A percentile compares a stretch with the other conserved stretches of the same genome.
Conservation (phyloP, 2,888 invertebrate genomes). For the Oligia fasciuncula region DNA sequence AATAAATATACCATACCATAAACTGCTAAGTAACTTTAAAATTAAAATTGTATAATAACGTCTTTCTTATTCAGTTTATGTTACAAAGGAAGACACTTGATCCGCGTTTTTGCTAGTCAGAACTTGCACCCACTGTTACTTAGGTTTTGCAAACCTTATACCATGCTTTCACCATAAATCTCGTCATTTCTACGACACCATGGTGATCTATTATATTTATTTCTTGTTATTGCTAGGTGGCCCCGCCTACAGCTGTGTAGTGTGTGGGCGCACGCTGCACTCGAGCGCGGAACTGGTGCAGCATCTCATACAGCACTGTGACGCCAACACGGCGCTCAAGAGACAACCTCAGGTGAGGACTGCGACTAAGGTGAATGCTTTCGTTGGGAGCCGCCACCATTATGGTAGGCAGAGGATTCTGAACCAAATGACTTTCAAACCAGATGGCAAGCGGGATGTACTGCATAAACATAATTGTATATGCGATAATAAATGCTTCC, state of each 20-base stretch:
- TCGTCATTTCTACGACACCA: neutral
- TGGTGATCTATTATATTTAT: neutral
- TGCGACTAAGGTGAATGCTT: slow-evolving; percentile 28
- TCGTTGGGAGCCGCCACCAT: neutral
- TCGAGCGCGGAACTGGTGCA: slow-evolving; percentile 94
- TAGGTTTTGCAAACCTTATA: no score
- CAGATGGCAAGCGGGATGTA: neutral
- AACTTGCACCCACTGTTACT: neutral
- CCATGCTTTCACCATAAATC: neutral
- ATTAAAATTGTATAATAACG: neutral
- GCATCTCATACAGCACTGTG: slow-evolving; percentile 96
- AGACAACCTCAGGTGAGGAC: slow-evolving; percentile 92
- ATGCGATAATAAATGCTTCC: slow-evolving; percentile 32
- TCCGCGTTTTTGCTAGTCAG: neutral
- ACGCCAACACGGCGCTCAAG: slow-evolving; percentile 95
- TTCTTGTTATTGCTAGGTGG: slow-evolving; percentile 76
- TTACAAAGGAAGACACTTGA: neutral
- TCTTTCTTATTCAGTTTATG: neutral
- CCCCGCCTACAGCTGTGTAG: slow-evolving; percentile 93
- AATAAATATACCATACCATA: neutral
- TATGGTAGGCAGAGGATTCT: neutral
- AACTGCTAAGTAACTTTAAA: neutral
- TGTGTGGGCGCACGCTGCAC: slow-evolving; percentile 92
- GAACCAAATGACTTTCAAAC: neutral
- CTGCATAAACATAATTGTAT: neutral